Percentiles rank a stretch among this genome's conserved stretches.
Evolutionary conservation across 2,888 invertebrate species (phyloP).

Genomic region (Strigamia crassipes): DNA sequence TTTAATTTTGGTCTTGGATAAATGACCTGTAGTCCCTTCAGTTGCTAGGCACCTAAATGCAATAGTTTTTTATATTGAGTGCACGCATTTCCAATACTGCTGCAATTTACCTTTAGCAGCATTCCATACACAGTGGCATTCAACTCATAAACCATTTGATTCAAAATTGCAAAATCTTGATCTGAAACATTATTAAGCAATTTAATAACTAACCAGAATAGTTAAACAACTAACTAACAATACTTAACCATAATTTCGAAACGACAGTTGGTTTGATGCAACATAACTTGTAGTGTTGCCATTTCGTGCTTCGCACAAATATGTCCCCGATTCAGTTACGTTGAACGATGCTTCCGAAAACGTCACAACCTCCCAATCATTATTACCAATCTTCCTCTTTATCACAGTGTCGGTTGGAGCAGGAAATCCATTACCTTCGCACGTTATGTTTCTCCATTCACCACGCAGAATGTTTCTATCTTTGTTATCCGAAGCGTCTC

Average conservation of each 20-base stretch:
- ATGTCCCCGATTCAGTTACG: neutral
- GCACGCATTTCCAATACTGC: too few species aligned
- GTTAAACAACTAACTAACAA: neutral
- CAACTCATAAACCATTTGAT: too few species aligned
- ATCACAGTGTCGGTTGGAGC: neutral
- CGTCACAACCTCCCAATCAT: neutral
- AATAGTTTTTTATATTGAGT: too few species aligned
- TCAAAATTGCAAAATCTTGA: too few species aligned
- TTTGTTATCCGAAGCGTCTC: too few species aligned
- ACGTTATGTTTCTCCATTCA: neutral
- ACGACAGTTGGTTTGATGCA: neutral
- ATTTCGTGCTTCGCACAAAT: neutral
- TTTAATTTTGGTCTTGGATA: too few species aligned
- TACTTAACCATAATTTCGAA: neutral
- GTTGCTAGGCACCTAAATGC: too few species aligned
- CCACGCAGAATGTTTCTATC: neutral
- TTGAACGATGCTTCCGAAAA: neutral
- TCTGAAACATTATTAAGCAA: too few species aligned
- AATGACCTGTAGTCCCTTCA: too few species aligned
- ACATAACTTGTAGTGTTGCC: neutral
- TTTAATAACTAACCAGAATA: too few species aligned
- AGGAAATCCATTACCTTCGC: neutral
- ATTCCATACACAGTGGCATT: too few species aligned
- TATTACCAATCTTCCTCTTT: neutral
- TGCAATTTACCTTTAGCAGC: too few species aligned